Percentiles rank a stretch among this genome's conserved stretches.
Evolutionary conservation across 2,888 invertebrate genomes (phyloP).

Genomic region (Trisateles emortualis): DNA sequence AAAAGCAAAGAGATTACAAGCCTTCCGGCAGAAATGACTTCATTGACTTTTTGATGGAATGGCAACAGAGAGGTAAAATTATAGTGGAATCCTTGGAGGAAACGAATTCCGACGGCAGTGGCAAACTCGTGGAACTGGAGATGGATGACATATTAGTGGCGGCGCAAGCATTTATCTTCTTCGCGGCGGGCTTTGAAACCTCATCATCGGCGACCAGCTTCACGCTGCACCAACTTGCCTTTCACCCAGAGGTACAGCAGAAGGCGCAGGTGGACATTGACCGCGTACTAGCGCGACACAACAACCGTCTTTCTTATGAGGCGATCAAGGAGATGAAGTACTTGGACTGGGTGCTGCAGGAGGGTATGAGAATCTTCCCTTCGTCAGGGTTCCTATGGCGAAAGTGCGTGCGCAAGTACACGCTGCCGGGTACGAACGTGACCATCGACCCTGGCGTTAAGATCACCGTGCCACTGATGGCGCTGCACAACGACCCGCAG

Average conservation of each 20-base stretch:
- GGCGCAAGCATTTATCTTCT: conserved; percentile 71
- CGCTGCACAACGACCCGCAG: conserved; percentile 65
- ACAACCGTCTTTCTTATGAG: conserved; percentile 64
- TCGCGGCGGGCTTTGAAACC: conserved; percentile 81
- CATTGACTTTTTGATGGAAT: conserved; percentile 62
- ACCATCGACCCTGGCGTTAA: conserved; percentile 55
- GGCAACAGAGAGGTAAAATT: conserved; percentile 55
- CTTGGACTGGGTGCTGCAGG: conserved; percentile 65
- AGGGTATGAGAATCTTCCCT: conserved; percentile 69
- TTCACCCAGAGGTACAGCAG: conserved; percentile 60
- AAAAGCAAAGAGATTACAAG: conserved; percentile 53
- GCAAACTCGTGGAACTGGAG: conserved; percentile 53
- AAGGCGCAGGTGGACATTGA: conserved; percentile 65
- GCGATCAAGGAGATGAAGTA: conserved; percentile 71
- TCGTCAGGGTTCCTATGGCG: conserved; percentile 57
- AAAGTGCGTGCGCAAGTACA: conserved; percentile 52
- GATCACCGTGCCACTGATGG: conserved; percentile 58
- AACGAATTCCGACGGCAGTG: conserved; percentile 52
- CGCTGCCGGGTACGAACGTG: conserved; percentile 54
- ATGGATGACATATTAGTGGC: conserved; percentile 59
- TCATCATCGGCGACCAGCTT: conserved; percentile 76
- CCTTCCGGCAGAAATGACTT: conserved; percentile 67
- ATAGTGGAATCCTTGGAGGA: conserved; percentile 57
- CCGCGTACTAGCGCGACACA: conserved; percentile 54
- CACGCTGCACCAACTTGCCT: conserved; percentile 70